Base-by-base conservation (phyloP, 2,797 vertebrate genomes). In the Anguilla megastoma region DNA sequence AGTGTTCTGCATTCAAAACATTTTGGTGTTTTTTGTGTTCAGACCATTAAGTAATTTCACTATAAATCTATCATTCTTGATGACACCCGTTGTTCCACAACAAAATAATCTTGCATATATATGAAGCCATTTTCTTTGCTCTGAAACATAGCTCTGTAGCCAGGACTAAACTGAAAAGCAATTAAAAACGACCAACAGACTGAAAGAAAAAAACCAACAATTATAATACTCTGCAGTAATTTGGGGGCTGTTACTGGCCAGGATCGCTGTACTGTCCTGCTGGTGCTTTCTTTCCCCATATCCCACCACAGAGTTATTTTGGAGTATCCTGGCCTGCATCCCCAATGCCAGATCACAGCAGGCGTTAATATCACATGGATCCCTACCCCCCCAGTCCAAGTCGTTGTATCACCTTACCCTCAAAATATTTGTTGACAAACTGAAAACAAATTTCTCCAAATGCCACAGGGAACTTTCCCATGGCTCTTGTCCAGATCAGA, bases 301-400 rank as follows among this genome's bases (percentile, higher is more conserved):
- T 90, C 60, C 87, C 87, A 88, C 87, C 90, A 88, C 63, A 66
- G 52, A 85, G 90, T 89, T 92, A 91, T 91, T 91, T 88, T 90
- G 89, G 90, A 90, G 18, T 88, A 54, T 54, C 36, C 85, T 91
- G 91, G 91, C 92, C 91, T 91, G 91, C 88, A 91, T 92, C 88
- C 87, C 88, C 79, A 87, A 89, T 86, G 66, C 80, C 88, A 76
- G 52, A 84, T 85, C 82, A 74, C 60, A 79, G 63, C 58, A 89
- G 91, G 90, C 90, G 87, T 90, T 90, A 69, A 84, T 86, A 87
- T 89, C 88, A 87, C 87, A 80, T 27, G 24, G 45, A 76, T 88
- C 87, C 76, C 85, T 84, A 88, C 41, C 41, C 41, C 89, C 85
- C 21, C 45, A 63, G 86, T 90, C 90, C 87, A 91, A 90, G 82